Evolutionary conservation across 2,797 vertebrate genomes (phyloP).

Genomic region (Sphenodon punctatus): DNA sequence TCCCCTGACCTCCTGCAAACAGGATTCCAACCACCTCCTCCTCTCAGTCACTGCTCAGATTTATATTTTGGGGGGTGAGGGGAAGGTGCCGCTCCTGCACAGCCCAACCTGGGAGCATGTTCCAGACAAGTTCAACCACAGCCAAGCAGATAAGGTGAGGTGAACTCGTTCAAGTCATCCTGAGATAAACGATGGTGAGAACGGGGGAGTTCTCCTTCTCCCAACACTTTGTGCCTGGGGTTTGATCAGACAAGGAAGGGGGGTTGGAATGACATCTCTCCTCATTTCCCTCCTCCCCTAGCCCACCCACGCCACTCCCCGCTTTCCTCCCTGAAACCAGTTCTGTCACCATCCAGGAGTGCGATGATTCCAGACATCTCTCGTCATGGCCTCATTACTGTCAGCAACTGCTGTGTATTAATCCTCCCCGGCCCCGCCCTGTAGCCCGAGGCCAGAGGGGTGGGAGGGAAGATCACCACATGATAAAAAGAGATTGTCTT

Average conservation of each 20-base stretch:
- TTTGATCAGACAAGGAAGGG: neutral
- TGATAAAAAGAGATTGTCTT: neutral
- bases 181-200: neutral
- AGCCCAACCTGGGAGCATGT: neutral
- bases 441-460: constrained; percentile 15
- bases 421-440: neutral
- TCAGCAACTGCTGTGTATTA: neutral
- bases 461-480: constrained; percentile 23
- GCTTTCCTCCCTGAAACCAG: neutral
- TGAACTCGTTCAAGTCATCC: neutral
- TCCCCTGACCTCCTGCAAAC: no score
- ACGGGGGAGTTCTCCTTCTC: neutral
- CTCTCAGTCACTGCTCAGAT: no score
- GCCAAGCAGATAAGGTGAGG: neutral
- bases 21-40: no score
- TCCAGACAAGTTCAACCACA: neutral
- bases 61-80: no score
- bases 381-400: neutral
- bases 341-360: neutral
- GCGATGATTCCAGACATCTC: neutral
- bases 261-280: neutral
- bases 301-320: no score
- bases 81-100: neutral
- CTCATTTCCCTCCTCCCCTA: neutral
- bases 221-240: neutral